These are phyloP conservation scores for Dasypus novemcinctus DNA, from an alignment of 2,113 vertebrate genomes.

Conservation along the genomic window DNA sequence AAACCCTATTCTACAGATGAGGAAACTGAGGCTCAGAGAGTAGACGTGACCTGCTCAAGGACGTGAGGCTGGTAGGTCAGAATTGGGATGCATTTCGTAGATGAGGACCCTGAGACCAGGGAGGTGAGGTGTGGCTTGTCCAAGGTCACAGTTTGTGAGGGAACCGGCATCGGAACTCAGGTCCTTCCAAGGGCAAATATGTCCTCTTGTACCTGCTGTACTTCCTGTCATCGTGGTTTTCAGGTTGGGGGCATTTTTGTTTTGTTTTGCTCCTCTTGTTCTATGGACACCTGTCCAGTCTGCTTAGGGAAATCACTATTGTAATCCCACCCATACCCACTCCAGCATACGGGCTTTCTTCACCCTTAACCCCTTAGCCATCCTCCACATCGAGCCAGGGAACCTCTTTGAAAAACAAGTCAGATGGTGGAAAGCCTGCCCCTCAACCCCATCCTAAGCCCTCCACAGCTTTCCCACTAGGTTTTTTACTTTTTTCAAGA, in stretches of 20 bases:
- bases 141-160: not conserved
- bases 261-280: not conserved
- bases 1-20: not conserved
- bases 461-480: not conserved
- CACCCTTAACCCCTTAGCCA: not conserved
- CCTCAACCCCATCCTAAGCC: not conserved
- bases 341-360: not conserved
- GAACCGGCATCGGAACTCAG: not conserved
- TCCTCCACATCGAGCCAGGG: not conserved
- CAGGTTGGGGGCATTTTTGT: not conserved
- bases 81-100: not conserved
- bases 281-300: not conserved
- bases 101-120: not conserved
- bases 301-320: not conserved
- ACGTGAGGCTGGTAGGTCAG: not conserved
- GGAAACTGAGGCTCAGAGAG: not conserved
- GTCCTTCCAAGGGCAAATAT: rapidly evolving
- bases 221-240: not conserved
- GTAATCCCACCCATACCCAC: not conserved
- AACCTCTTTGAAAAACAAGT: not conserved
- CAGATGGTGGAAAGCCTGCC: not conserved
- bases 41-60: not conserved
- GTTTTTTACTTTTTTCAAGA: too few species aligned
- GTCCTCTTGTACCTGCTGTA: not conserved
- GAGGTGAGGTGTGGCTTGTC: not conserved